These are phyloP conservation scores for Sitta europaea DNA, from an alignment of 2,113 vertebrate species.

Conservation along the genomic window DNA sequence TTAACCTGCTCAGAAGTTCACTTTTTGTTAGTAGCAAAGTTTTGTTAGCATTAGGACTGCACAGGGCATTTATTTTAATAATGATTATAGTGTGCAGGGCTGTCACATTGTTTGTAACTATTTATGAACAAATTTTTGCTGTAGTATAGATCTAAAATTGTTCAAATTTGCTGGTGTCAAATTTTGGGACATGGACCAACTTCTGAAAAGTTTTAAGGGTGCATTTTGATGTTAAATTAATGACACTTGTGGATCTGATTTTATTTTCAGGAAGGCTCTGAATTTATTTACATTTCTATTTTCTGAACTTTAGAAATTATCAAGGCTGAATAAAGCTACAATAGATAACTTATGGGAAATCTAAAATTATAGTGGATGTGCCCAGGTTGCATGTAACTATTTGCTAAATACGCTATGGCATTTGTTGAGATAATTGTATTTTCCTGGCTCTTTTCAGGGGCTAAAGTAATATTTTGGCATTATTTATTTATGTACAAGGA, in stretches of 20 bases:
- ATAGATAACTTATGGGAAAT: background rate
- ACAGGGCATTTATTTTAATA: background rate
- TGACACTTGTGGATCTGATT: background rate
- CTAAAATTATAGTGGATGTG: background rate
- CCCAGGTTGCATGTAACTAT: background rate
- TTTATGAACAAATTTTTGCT: background rate
- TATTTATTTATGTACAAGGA: slow-evolving; percentile 27
- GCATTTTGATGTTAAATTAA: background rate
- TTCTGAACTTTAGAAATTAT: background rate
- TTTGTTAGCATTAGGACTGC: background rate
- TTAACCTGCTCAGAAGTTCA: background rate
- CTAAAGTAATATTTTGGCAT: slow-evolving; percentile 18
- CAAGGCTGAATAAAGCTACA: background rate
- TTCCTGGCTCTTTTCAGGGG: background rate
- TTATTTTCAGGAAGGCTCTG: background rate
- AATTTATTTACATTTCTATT: background rate
- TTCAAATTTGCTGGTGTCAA: background rate
- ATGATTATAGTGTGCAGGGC: background rate
- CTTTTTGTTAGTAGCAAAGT: background rate
- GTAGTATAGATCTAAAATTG: background rate
- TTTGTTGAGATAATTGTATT: background rate
- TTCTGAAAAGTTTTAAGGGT: background rate
- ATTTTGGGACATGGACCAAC: background rate
- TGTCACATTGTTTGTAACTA: background rate
- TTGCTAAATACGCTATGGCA: background rate